Base-by-base conservation (phyloP, 2,113 vertebrate species). In the Phylloscopus whistleri region DNA sequence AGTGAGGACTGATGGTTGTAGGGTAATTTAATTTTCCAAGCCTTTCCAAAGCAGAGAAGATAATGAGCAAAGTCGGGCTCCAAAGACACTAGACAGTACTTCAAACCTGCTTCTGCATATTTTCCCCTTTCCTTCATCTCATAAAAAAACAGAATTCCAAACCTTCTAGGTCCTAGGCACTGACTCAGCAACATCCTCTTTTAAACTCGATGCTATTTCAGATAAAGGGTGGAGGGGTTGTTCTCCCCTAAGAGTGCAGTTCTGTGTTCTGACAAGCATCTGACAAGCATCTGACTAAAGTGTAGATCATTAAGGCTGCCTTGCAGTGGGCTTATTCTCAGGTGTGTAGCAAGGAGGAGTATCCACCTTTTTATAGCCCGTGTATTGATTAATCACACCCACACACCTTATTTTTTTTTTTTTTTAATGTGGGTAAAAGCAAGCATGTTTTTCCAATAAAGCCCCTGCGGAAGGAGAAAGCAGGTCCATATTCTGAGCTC, bases 11-110 rank as follows among this genome's bases (percentile, higher is more conserved):
- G 95, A 95, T 93, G 93, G 92, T 43, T 44, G 93, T 77, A 46
- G 90, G 90, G 91, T 95, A 98, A 96, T 98, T 97, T 95, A 94
- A 98, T 98, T 98, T 98, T 97, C 94, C 84, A 89, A 95, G 89
- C 62, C 88, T 92, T 89, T 87, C 94, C 94, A 94, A 97, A 97
- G 96, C 94, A 92, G 92, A 78, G 30, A 89, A 98, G 97, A 98
- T 98, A 98, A 98, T 93, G 95, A 97, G 95, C 96, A 97, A 98
- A 95, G 98, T 97, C 94, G 92, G 78, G 94, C 93, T 96, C 93
- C 89, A 97, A 97, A 96, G 48, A 91, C 56, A 49, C n/a, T 27
- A 31, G n/a, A 87, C 62, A 43, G 27, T 51, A 80, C 79, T 95
- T 74, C 80, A 44, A 73, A 76, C 68, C 53, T 33, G 17, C 49